Conservation (phyloP, 2,113 vertebrate species). For the Chaetodon trifascialis region DNA sequence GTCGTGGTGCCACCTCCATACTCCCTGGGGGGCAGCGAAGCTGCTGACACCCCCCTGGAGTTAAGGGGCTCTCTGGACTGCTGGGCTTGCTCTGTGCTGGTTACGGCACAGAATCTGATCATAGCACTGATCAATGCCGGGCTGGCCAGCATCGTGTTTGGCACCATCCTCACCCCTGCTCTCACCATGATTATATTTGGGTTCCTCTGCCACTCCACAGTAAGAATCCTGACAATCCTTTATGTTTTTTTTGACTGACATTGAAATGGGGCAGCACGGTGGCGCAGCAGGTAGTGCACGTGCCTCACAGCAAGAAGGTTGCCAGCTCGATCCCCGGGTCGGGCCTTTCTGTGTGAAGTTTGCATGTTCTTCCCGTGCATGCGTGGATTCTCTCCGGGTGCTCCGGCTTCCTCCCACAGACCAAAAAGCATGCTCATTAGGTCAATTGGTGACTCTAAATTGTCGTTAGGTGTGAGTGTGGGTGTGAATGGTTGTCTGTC, state of each 20-base stretch:
- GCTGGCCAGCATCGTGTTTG: slow-evolving; percentile 85
- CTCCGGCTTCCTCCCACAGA: no score
- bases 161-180: slow-evolving; percentile 87
- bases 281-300: no score
- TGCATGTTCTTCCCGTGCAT: no score
- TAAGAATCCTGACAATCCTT: slow-evolving; percentile 52
- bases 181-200: slow-evolving; percentile 89
- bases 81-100: slow-evolving; percentile 93
- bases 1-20: slow-evolving; percentile 85
- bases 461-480: no score
- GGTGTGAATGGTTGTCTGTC: no score
- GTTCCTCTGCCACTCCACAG: slow-evolving; percentile 93
- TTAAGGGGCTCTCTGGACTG: slow-evolving; percentile 90
- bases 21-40: slow-evolving; percentile 69
- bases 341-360: no score
- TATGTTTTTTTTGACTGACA: neutral
- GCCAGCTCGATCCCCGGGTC: no score
- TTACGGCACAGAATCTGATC: slow-evolving; percentile 90
- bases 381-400: no score
- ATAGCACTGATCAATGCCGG: slow-evolving; percentile 86
- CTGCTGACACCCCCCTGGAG: slow-evolving; percentile 74
- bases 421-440: no score
- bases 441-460: no score
- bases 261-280: no score
- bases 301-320: no score